These are phyloP conservation scores for Rhimphoctona megacephalus DNA, from an alignment of 2,888 invertebrate genomes.

Conservation along the genomic window DNA sequence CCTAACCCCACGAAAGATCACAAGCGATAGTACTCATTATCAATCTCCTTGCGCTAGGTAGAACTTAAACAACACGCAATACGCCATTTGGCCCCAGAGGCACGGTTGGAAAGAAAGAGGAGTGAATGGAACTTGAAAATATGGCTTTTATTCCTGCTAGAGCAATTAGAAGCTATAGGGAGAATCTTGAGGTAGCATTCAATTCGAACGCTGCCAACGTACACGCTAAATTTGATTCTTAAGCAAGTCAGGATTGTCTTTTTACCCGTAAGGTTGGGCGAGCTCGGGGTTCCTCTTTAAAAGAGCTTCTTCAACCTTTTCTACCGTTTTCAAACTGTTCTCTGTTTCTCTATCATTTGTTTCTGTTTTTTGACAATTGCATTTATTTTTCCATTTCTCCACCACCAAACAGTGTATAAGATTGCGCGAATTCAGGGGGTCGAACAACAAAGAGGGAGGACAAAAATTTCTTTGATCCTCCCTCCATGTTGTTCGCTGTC, in stretches of 20 bases:
- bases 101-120: slow-evolving; percentile 75
- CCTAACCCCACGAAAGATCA: slow-evolving; percentile 26
- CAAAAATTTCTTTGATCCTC: slow-evolving; percentile 83
- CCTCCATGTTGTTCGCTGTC: slow-evolving; percentile 73
- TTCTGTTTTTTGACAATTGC: slow-evolving; percentile 42
- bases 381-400: slow-evolving; percentile 49
- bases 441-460: slow-evolving; percentile 57
- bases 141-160: slow-evolving; percentile 59
- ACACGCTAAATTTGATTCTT: slow-evolving; percentile 64
- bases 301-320: background rate
- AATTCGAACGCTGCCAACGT: slow-evolving; percentile 39
- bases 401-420: slow-evolving; percentile 63
- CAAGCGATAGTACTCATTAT: slow-evolving; percentile 41
- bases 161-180: slow-evolving; percentile 49
- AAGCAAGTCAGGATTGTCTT: slow-evolving; percentile 43
- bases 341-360: background rate
- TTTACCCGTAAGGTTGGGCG: slow-evolving; percentile 29
- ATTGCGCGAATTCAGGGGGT: slow-evolving; percentile 71
- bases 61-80: slow-evolving; percentile 46
- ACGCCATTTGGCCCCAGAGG: background rate
- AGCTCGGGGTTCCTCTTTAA: slow-evolving; percentile 33
- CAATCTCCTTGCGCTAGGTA: slow-evolving; percentile 50
- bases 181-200: slow-evolving; percentile 33
- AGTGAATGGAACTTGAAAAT: slow-evolving; percentile 66
- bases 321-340: background rate